Percentiles rank a stretch among this genome's conserved stretches.
Evolutionary conservation across 1,140 invertebrate species (phyloP).

Genomic region (Leptoteleia sp.): DNA sequence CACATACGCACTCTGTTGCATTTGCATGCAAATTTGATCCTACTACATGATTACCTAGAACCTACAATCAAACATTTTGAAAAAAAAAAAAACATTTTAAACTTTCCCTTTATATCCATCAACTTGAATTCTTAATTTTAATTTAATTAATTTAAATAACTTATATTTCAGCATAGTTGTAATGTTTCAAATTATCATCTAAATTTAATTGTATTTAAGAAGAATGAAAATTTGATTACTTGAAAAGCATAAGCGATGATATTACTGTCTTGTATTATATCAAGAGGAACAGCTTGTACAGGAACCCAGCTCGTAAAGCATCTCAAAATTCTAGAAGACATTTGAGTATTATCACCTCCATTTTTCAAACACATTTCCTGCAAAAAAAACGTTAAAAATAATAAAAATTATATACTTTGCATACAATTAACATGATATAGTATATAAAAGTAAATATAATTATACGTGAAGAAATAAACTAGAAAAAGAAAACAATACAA

Average conservation of each 20-base stretch:
- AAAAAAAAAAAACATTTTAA: too few relatives aligned
- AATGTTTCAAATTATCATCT: too few relatives aligned
- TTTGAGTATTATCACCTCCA: constrained; percentile 81
- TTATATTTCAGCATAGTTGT: too few relatives aligned
- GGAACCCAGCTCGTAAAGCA: constrained; percentile 92
- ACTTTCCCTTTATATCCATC: too few relatives aligned
- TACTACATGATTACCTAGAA: constrained; percentile 85
- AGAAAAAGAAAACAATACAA: constrained; percentile 33
- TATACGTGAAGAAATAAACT: too few relatives aligned
- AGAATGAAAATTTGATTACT: constrained; percentile 56
- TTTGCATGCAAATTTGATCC: constrained; percentile 91
- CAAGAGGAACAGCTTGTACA: constrained; percentile 86
- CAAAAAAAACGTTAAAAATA: constrained; percentile 59
- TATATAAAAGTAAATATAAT: too few relatives aligned
- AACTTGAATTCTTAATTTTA: too few relatives aligned
- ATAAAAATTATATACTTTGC: not conserved
- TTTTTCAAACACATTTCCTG: constrained; percentile 85
- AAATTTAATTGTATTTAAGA: not conserved
- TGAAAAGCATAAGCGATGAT: constrained; percentile 87
- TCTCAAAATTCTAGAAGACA: constrained; percentile 85
- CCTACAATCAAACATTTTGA: constrained; percentile 61
- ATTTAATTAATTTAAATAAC: too few relatives aligned
- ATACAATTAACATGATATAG: too few relatives aligned
- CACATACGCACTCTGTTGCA: constrained; percentile 94
- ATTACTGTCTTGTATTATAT: constrained; percentile 85